Evolutionary conservation across 2,113 vertebrate species (phyloP).

Genomic region (Stictonetta naevosa): DNA sequence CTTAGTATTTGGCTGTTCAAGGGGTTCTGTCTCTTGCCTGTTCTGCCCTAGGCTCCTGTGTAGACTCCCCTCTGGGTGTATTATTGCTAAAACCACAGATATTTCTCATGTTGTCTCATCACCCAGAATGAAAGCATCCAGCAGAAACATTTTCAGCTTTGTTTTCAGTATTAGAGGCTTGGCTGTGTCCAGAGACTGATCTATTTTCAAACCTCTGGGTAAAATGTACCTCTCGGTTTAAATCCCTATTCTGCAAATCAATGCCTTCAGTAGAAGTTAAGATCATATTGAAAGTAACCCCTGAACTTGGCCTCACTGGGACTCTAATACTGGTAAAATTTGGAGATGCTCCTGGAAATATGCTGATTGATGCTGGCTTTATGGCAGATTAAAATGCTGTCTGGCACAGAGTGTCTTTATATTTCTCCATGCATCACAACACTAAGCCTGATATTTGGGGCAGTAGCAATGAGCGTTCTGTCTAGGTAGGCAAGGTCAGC

Average conservation of each 20-base stretch:
- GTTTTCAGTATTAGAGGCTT: not conserved
- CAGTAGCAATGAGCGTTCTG: not conserved
- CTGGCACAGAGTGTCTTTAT: not conserved
- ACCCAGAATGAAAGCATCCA: not conserved
- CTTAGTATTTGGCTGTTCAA: not conserved
- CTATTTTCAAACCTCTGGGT: not conserved
- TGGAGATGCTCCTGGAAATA: conserved; percentile 4
- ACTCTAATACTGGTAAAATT: not conserved
- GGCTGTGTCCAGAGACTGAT: not conserved
- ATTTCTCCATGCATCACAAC: not conserved
- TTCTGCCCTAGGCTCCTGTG: not conserved
- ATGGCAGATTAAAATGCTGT: not conserved
- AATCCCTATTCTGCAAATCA: not conserved
- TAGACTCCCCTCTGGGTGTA: not conserved
- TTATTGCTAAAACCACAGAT: not conserved
- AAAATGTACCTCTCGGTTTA: not conserved
- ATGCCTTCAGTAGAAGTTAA: conserved; percentile 10
- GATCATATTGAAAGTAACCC: not conserved
- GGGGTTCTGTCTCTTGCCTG: not conserved
- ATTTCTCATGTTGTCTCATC: not conserved
- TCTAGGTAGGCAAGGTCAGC: not conserved
- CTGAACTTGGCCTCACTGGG: not conserved
- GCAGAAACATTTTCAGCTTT: not conserved
- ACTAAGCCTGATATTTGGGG: not conserved
- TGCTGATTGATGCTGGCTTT: not conserved